Conservation (phyloP, 2,113 vertebrate genomes). For the Stigmatopora nigra region DNA sequence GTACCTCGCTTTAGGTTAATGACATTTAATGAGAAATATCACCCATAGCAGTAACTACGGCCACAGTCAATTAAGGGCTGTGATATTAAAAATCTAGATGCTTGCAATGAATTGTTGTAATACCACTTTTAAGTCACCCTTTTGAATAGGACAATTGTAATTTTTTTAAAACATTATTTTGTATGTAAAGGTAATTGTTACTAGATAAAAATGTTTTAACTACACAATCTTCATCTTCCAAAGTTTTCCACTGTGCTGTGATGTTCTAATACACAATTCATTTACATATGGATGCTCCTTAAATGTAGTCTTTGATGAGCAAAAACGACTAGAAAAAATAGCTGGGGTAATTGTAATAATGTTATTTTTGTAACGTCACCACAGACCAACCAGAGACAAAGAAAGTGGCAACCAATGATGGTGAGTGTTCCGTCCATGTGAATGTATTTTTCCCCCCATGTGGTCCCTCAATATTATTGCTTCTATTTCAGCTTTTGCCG, state of each 20-base stretch:
- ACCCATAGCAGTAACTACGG: neutral
- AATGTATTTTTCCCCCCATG: constrained; percentile 2
- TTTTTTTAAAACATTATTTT: too few relatives aligned
- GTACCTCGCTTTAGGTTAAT: neutral
- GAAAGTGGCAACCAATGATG: constrained; percentile 95
- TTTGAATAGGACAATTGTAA: too few relatives aligned
- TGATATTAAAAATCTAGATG: neutral
- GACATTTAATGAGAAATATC: neutral
- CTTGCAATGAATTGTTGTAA: neutral
- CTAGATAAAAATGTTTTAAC: too few relatives aligned
- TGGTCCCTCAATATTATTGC: neutral
- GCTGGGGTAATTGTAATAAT: constrained; percentile 15
- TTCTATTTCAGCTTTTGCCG: constrained; percentile 77
- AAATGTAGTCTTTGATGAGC: too few relatives aligned
- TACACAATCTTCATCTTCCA: too few relatives aligned
- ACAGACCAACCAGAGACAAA: constrained; percentile 98
- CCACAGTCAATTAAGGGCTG: neutral
- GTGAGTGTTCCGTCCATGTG: constrained; percentile 70
- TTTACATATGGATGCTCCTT: too few relatives aligned
- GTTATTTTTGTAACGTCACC: constrained; percentile 25
- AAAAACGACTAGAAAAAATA: too few relatives aligned
- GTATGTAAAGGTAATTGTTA: too few relatives aligned
- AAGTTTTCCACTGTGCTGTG: too few relatives aligned
- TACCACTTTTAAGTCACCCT: neutral
- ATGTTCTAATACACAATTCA: too few relatives aligned